Base-by-base conservation (phyloP, 2,888 invertebrate genomes). In the Salticus scenicus region DNA sequence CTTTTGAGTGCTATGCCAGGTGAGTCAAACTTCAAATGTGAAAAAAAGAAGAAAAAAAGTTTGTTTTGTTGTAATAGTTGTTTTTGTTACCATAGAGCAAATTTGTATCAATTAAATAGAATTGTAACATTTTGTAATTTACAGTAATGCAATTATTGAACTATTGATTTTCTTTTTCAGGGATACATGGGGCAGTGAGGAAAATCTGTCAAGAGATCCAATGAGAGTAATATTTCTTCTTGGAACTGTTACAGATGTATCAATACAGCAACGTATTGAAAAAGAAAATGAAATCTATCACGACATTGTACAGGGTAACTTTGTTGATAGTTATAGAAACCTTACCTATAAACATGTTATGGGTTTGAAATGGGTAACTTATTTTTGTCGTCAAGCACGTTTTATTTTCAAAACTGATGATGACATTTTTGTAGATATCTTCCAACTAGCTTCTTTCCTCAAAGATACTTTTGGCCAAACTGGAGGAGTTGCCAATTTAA, bases 381-480 rank as follows among this genome's bases (percentile, higher is more conserved):
- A 88, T 24, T 90, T 90, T 88, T 92, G 92, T 88, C 87, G 82
- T 5, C 88, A 90, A 47, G 90, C 91, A 0, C 88, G 89, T 27
- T 91, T 90, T 88, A 90, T 92, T 10, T 89, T 92, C 14, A 92
- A 92, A 88, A 90, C 91, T 0, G 92, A 92, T 84, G 92, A 92
- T 88, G 92, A 92, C 80, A 92, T 92, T 64, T 90, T 92, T 79
- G 90, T 92, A 14, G 91, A 92, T 81, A 90, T 91, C 71, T 90
- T 90, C 57, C 89, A 90, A 51, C 73, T 89, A 14, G 71, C 87
- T 20, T 73, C 72, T 27, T 88, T 88, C 72, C 86, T 89, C 41
- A 88, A 88, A 71, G 88, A 88, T 30, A 84, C 80, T 10, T 88
- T 87, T 63, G 84, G 87, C 10, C 73, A 77, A 31, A 76, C 81